Conservation (phyloP, 2,113 vertebrate species). For the Phainopepla nitens region DNA sequence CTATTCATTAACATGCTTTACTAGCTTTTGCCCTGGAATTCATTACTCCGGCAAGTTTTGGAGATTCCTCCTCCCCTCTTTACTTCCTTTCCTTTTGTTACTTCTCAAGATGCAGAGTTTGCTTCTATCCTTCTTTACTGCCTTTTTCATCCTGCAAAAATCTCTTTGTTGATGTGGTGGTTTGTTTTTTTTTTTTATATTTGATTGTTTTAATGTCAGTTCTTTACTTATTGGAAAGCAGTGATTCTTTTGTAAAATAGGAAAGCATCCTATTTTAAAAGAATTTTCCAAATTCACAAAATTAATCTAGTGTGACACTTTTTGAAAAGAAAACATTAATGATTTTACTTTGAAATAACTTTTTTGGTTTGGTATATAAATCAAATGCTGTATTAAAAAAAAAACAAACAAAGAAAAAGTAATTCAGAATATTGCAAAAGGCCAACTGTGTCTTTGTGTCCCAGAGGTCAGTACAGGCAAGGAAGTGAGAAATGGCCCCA, state of each 20-base stretch:
- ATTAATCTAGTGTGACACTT: not conserved
- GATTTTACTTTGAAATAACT: not conserved
- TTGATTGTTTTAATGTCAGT: not conserved
- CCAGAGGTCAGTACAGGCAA: not conserved
- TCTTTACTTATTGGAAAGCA: not conserved
- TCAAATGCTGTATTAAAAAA: not conserved
- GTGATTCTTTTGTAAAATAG: not conserved
- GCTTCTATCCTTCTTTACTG: not conserved
- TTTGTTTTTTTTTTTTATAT: fast-evolving
- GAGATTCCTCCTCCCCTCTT: not conserved
- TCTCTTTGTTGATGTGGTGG: not conserved
- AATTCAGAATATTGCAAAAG: not conserved
- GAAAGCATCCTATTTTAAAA: not conserved
- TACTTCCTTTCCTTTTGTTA: not conserved
- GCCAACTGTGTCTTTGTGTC: not conserved
- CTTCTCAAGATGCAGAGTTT: not conserved
- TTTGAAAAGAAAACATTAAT: not conserved
- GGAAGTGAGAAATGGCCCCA: not conserved
- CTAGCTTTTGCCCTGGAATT: not conserved
- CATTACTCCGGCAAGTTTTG: not conserved
- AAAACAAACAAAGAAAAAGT: not conserved
- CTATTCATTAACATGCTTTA: not conserved
- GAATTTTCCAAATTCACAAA: not conserved
- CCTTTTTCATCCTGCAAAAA: not conserved
- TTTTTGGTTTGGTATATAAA: not conserved